Base-by-base conservation (phyloP, 1,140 invertebrate genomes). In the Psix sp. region DNA sequence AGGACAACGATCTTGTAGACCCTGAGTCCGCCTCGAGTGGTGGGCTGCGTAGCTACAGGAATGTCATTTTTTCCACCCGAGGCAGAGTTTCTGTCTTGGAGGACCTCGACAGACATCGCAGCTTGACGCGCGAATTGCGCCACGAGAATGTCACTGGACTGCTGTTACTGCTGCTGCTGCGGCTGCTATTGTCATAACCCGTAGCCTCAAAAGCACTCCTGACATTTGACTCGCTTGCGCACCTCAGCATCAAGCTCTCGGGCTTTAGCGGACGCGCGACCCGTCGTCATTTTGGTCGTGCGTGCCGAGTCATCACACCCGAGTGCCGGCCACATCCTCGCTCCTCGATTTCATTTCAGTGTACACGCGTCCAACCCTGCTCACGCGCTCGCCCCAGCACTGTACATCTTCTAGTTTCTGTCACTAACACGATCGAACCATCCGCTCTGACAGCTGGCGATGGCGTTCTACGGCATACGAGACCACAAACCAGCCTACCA, bases 1-100 rank as follows among this genome's bases (percentile, higher is more conserved):
- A 94, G 88, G 66, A 95, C 93, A 45, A 94, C 94, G 76, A 95
- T 94, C 83, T 94, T 94, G 86, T 94, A 94, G 31, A 94, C 92
- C 60, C 93, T 89, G 48, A 93, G 88, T 74, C 92, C 92, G 75
- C 92, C 88, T 68, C 91, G 87, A 67, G 90, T 90, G 39, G 87
- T 87, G 20, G 88, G 82, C 51, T 86, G 84, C 49, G 82, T 80
- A 16, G 81, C 78, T 54, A 79, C 68, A 33, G 80, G 79, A 62
- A 83, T 48, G 42, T 82, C 78, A 70, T 77, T 78, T 67, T 82
- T 85, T 68, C 76, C 79, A 38, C 80, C 67, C 11, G 74, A 74
- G 67, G 77, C 52, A 33, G 66, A 62, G 51, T 60, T 80, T 18
- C 68, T 77, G 39, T 83, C 77, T 57, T 77, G 76, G 14, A 78